Base-by-base conservation (phyloP, 2,888 invertebrate species). In the Cephus nigrinus region DNA sequence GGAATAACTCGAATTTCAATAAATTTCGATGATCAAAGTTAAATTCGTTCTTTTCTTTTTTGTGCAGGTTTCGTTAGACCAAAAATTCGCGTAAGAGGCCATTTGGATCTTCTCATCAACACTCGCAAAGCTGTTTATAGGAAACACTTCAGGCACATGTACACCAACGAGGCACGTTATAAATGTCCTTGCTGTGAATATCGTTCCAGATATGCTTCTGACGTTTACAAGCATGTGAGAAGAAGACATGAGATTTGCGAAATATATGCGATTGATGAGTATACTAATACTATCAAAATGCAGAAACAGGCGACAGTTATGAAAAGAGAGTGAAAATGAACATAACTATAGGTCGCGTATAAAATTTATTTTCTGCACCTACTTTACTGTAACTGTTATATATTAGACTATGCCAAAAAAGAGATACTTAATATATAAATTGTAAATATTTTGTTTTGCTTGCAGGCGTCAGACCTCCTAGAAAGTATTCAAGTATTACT, bases 141-240 rank as follows among this genome's bases (percentile, higher is more conserved):
- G 34, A 86, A 86, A 32, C 88, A 88, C 80, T 80, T 84, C 69
- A 87, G 82, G 68, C 85, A 80, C 80, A 85, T 87, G 77, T 91
- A 90, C 76, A 88, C 88, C 5, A 86, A 88, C 78, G 80, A 81
- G 40, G 88, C 90, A 12, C 84, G 87, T 36, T 90, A 89, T 81
- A 84, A 84, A 34, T 90, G 90, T 79, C 88, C 88, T 0, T 85
- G 87, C 75, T 90, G 90, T 76, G 79, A 76, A 12, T 88, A 89
- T 78, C 80, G 86, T 9, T 84, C 87, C 3, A 83, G 81, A 31
- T 88, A 89, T 69, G 87, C 88, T 32, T 87, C 88, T 23, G 86
- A 89, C 76, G 82, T 89, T 1, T 86, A 86, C 0, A 83, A 85
- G 33, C 90, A 90, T 77, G 85, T 89, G 5, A 80, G 85, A 5